Evolutionary conservation across 2,113 vertebrate genomes (phyloP).

Genomic region (Rissa tridactyla): DNA sequence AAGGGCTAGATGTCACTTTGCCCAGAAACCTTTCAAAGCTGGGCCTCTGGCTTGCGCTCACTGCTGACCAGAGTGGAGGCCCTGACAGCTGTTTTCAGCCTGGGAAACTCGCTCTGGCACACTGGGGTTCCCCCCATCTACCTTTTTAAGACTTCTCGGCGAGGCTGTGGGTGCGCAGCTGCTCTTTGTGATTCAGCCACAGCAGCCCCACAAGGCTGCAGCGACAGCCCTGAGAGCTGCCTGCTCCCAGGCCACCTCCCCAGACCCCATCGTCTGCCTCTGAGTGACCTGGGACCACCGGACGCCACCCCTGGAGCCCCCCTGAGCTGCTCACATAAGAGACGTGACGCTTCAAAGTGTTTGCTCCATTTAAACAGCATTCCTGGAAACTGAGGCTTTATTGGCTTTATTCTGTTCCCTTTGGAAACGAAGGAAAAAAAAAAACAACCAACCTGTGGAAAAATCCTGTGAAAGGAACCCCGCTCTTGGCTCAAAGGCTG

Average conservation of each 20-base stretch:
- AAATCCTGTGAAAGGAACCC: background rate
- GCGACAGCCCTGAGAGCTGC: rapidly evolving
- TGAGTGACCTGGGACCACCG: background rate
- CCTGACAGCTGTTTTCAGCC: background rate
- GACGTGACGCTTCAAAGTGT: rapidly evolving
- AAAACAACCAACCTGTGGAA: background rate
- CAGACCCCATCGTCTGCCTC: background rate
- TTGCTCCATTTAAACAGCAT: background rate
- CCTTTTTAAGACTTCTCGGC: rapidly evolving
- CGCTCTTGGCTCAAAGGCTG: rapidly evolving
- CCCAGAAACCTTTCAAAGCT: background rate
- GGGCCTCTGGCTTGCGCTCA: background rate
- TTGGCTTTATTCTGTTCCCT: background rate
- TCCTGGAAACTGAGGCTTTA: background rate
- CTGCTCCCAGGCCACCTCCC: rapidly evolving
- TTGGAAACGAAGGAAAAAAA: background rate
- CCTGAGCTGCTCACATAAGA: background rate
- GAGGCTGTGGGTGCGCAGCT: background rate
- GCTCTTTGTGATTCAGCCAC: background rate
- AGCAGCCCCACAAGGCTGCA: background rate
- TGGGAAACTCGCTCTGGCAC: rapidly evolving
- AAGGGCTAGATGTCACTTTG: background rate
- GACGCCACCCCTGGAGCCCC: rapidly evolving
- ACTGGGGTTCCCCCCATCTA: background rate
- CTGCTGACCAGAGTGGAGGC: background rate